A percentile compares a stretch with the other conserved stretches of the same genome.
phyloP scores from a whole-genome alignment of 2,113 vertebrate genomes.

The Pedetes capensis region DNA sequence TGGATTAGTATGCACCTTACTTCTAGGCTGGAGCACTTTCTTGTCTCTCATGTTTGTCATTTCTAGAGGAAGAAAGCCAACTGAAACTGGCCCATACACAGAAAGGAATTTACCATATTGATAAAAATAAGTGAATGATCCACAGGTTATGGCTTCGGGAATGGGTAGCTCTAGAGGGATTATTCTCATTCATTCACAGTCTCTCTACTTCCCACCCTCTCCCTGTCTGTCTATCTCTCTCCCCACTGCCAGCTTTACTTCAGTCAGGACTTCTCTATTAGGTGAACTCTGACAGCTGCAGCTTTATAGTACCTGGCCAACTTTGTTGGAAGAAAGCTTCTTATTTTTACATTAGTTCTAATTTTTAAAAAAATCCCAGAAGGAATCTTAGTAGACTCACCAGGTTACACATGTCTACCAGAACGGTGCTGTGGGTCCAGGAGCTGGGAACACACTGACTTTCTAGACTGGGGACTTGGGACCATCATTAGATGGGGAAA shows the following conservation, averaged over 20 bases:
- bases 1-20: too few relatives aligned
- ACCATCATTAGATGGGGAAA: fast-evolving
- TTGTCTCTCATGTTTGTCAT: too few relatives aligned
- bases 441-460: background rate
- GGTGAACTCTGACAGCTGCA: background rate
- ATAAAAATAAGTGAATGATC: background rate
- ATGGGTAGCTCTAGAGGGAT: background rate
- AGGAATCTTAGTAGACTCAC: too few relatives aligned
- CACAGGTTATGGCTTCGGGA: background rate
- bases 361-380: background rate
- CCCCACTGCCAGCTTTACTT: background rate
- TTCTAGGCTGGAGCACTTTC: too few relatives aligned
- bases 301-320: background rate
- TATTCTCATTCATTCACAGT: background rate
- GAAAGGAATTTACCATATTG: background rate
- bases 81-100: background rate
- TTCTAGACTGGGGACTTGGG: background rate
- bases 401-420: background rate
- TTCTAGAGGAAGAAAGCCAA: background rate
- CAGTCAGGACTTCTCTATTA: background rate
- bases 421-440: background rate
- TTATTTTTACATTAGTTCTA: background rate
- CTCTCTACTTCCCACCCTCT: background rate
- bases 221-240: background rate
- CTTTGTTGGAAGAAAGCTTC: background rate